A percentile compares a stretch with the other conserved stretches of the same genome.
phyloP scores from a whole-genome alignment of 1,140 invertebrate genomes.

The Brachionus rubens region DNA sequence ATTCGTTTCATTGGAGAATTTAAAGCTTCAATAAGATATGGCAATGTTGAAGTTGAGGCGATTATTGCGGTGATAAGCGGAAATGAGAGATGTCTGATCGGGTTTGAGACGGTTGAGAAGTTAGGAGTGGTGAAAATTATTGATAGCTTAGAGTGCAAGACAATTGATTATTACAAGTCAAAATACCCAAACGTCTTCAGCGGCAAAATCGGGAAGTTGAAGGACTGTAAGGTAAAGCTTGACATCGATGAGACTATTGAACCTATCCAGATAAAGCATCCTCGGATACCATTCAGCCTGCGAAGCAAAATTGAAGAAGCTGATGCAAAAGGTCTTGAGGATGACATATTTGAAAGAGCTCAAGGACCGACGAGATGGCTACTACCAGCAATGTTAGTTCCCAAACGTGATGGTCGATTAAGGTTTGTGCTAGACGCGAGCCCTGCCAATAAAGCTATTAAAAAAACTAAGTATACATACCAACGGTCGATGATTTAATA shows the following conservation, averaged over 20 bases:
- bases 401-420: constrained; percentile 26
- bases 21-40: too few species aligned
- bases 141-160: neutral
- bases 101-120: neutral
- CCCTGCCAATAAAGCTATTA: constrained; percentile 37
- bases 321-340: neutral
- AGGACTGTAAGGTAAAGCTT: too few species aligned
- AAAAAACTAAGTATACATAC: constrained; percentile 33
- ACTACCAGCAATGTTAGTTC: constrained; percentile 38
- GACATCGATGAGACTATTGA: too few species aligned
- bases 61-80: neutral
- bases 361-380: constrained; percentile 46
- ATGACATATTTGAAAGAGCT: constrained; percentile 20
- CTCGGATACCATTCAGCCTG: neutral
- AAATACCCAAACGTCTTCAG: too few species aligned
- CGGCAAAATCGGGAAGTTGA: too few species aligned
- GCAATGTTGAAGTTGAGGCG: too few species aligned
- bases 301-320: neutral
- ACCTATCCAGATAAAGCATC: too few species aligned
- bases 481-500: constrained; percentile 48
- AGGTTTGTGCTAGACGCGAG: constrained; percentile 44
- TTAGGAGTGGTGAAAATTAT: neutral
- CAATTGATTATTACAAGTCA: neutral
- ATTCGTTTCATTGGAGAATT: too few species aligned
- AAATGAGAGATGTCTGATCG: neutral